Evolutionary conservation across 53 echinoderm and acorn worm genomes (phyloP).

Genomic region (Luidia sarsii): DNA sequence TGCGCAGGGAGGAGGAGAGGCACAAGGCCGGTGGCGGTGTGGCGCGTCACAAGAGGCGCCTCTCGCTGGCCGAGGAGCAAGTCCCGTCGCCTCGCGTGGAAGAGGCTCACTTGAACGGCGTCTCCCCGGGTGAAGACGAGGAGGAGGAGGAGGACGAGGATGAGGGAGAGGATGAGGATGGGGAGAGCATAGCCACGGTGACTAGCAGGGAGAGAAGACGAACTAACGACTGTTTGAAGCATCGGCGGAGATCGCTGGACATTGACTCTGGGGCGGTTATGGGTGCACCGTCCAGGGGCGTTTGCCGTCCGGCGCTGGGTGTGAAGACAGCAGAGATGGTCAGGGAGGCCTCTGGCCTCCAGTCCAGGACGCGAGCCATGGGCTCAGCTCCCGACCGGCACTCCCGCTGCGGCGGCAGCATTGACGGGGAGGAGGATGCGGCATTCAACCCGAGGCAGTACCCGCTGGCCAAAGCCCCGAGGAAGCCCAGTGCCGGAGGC

Average conservation of each 20-base stretch:
- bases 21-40: background rate
- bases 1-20: conserved; percentile 29
- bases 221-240: conserved; percentile 15
- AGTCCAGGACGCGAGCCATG: conserved; percentile 15
- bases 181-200: background rate
- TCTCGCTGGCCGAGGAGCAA: conserved; percentile 35
- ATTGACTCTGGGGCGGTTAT: background rate
- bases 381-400: conserved; percentile 33
- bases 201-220: conserved; percentile 23
- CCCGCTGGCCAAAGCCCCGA: background rate
- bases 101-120: conserved; percentile 33
- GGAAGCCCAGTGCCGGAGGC: conserved; percentile 1
- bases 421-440: conserved; percentile 52
- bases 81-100: conserved; percentile 33
- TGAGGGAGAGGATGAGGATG: background rate
- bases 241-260: conserved; percentile 5
- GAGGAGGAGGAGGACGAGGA: conserved; percentile 5
- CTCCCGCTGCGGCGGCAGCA: conserved; percentile 47
- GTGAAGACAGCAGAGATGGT: background rate
- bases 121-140: background rate
- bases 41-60: conserved; percentile 25
- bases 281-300: conserved; percentile 2
- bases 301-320: conserved; percentile 9
- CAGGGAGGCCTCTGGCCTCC: conserved; percentile 5
- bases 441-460: conserved; percentile 63